phyloP scores from a whole-genome alignment of 2,113 vertebrate genomes.

The Merops nubicus region DNA sequence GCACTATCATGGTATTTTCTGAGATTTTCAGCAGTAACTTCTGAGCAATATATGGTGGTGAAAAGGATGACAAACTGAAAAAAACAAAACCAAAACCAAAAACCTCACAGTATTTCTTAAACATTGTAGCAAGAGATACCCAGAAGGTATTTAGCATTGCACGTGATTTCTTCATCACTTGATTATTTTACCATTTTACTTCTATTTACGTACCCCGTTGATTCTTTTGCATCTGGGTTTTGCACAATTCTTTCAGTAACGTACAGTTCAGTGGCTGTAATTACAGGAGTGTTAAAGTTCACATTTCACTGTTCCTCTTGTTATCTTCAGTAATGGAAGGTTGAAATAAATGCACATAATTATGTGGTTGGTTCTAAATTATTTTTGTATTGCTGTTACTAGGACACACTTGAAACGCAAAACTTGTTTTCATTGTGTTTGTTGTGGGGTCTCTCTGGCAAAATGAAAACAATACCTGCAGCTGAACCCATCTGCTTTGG shows the following conservation, averaged over 20 bases:
- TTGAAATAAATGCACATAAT: slow-evolving; percentile 81
- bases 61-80: slow-evolving; percentile 24
- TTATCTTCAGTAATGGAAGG: slow-evolving; percentile 79
- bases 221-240: slow-evolving; percentile 77
- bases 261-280: slow-evolving; percentile 78
- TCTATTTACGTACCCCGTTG: slow-evolving; percentile 75
- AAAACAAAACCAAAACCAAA: too few relatives aligned
- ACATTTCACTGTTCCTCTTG: slow-evolving; percentile 80
- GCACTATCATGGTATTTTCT: slow-evolving; percentile 11
- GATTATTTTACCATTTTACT: slow-evolving; percentile 75
- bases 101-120: slow-evolving; percentile 44
- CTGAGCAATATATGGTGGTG: not conserved
- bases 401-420: slow-evolving; percentile 61
- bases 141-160: slow-evolving; percentile 59
- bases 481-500: not conserved
- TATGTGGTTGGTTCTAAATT: slow-evolving; percentile 75
- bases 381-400: slow-evolving; percentile 75
- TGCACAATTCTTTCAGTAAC: slow-evolving; percentile 77
- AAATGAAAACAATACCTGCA: slow-evolving; percentile 44
- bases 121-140: slow-evolving; percentile 10
- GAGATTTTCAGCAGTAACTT: not conserved
- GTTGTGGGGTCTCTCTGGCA: slow-evolving; percentile 5
- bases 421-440: slow-evolving; percentile 55
- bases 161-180: slow-evolving; percentile 68
- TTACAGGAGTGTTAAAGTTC: slow-evolving; percentile 82